These are phyloP conservation scores for Pithys albifrons DNA, from an alignment of 2,113 vertebrate genomes.

Conservation along the genomic window DNA sequence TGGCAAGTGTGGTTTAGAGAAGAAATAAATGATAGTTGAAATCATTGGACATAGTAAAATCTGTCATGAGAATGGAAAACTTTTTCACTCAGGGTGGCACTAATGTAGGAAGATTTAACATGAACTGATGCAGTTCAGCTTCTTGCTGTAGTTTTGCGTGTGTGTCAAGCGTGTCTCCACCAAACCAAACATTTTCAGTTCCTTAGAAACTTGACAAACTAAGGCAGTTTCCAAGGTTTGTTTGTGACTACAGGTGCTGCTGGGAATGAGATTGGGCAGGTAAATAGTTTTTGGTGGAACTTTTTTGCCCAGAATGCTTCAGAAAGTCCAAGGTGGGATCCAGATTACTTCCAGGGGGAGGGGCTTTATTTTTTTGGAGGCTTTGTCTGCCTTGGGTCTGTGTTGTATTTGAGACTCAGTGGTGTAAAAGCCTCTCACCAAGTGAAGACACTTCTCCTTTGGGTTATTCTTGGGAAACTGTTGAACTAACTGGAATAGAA, in stretches of 20 bases:
- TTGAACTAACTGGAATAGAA: neutral
- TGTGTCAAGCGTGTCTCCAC: neutral
- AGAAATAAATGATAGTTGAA: neutral
- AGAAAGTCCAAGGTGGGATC: neutral
- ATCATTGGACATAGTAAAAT: neutral
- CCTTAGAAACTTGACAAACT: neutral
- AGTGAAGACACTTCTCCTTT: neutral
- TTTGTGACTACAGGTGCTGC: neutral
- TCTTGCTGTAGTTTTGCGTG: neutral
- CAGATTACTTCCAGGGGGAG: neutral
- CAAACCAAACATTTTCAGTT: neutral
- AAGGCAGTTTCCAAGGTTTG: neutral
- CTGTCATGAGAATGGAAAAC: neutral
- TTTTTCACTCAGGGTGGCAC: neutral
- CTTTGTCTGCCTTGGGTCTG: neutral
- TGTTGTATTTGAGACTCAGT: neutral
- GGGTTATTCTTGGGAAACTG: neutral
- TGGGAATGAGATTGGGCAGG: neutral
- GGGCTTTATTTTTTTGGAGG: neutral
- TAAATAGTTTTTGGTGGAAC: neutral
- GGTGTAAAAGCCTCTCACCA: neutral
- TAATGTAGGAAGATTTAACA: neutral
- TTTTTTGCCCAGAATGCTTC: neutral
- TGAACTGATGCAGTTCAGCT: neutral
- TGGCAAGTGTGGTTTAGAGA: neutral